Base-by-base conservation (phyloP, 2,888 invertebrate genomes). In the Macrophya annulata region DNA sequence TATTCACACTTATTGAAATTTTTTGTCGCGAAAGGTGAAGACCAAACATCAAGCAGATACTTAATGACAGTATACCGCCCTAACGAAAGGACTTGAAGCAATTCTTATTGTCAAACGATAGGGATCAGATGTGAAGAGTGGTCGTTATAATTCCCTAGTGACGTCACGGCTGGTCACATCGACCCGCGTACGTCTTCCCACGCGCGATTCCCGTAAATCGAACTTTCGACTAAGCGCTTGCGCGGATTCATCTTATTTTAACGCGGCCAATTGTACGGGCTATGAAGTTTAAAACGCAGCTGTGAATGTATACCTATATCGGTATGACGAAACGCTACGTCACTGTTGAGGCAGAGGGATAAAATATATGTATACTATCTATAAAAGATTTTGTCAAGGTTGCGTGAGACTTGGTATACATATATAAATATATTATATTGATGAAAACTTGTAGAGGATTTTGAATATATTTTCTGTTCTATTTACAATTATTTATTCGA, bases 151-250 rank as follows among this genome's bases (percentile, higher is more conserved):
- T 55, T 17, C 45, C 72, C 21, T 77, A 51, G 55, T 77, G 72
- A 55, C 82, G 84, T 86, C 83, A 77, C 40, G 86, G 85, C 68
- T 84, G 74, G 81, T 85, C 86, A 86, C 85, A 85, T 86, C 79
- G 84, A 84, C 65, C 37, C 79, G 45, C 31, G 31, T 31, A 31
- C 31, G 31, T 77, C 86, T 68, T 55, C 59, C 51, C 40, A 84
- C 65, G 37, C 84, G 76, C 25, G 17, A 71, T 45, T 45, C 77
- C 55, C 83, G 71, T 82, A 83, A 86, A 77, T 25, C 48, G 71
- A 55, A 43, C 71, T 12, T 55, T 37, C 86, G 86, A 85, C 79
- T 51, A 48, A 82, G 62, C 76, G 68, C 71, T 40, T 51, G 82
- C 77, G 77, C 77, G 25, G 9, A 25, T 51, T 51, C 21, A 9